These are phyloP conservation scores for Sinocyclocheilus anophthalmus DNA, from an alignment of 2,113 vertebrate species.

Conservation along the genomic window DNA sequence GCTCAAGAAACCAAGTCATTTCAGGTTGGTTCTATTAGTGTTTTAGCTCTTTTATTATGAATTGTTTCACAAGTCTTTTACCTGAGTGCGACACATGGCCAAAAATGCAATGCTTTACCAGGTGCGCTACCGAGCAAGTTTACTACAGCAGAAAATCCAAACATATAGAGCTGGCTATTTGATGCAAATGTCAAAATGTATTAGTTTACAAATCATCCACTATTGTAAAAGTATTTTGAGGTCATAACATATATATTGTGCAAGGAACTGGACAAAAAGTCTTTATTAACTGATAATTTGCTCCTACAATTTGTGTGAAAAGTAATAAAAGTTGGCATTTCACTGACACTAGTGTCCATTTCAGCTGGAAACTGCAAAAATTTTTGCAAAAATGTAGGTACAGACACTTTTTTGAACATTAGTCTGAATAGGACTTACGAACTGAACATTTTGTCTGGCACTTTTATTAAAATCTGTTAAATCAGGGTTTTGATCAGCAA, in stretches of 20 bases:
- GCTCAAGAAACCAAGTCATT: not conserved
- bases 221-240: not conserved
- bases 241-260: not conserved
- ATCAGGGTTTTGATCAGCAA: not conserved
- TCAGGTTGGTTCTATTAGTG: not conserved
- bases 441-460: not conserved
- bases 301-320: not conserved
- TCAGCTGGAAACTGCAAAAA: not conserved
- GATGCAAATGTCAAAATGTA: not conserved
- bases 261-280: not conserved
- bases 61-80: not conserved
- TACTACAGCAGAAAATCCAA: not conserved
- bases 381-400: not conserved
- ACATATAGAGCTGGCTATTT: not conserved
- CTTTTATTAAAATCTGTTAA: not conserved
- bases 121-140: not conserved
- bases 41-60: not conserved
- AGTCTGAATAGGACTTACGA: not conserved
- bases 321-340: not conserved
- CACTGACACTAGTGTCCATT: not conserved
- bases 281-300: too few relatives aligned
- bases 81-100: not conserved
- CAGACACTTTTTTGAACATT: not conserved
- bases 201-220: not conserved
- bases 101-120: not conserved